phyloP scores from a whole-genome alignment of 2,797 vertebrate species.

The Alauda arvensis region DNA sequence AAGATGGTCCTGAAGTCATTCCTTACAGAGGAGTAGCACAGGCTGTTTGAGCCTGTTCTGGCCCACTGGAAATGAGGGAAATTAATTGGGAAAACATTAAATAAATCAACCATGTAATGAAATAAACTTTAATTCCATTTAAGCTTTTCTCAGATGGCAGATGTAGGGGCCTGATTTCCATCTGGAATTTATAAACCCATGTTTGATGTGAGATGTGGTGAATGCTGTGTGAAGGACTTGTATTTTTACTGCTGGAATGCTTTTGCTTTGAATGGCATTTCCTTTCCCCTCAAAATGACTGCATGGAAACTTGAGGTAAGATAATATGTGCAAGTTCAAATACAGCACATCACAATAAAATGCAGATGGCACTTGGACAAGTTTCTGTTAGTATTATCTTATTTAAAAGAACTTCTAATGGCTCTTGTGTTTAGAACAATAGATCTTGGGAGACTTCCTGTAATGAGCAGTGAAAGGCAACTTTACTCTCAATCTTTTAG shows the following conservation, averaged over 20 bases:
- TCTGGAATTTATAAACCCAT: not conserved
- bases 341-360: not conserved
- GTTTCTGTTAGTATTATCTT: conserved; percentile 17
- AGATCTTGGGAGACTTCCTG: not conserved
- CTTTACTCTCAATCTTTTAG: not conserved
- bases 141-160: conserved; percentile 25
- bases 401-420: not conserved
- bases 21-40: not conserved
- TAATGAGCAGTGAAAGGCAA: not conserved
- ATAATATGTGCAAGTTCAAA: conserved; percentile 10
- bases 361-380: conserved; percentile 11
- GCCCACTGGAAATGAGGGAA: not conserved
- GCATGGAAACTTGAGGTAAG: conserved; percentile 40
- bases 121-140: not conserved
- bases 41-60: not conserved
- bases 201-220: conserved; percentile 16
- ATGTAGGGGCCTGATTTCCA: not conserved
- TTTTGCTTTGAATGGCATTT: conserved; percentile 34
- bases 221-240: not conserved
- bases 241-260: conserved; percentile 33
- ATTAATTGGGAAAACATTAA: conserved; percentile 30
- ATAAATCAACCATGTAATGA: conserved; percentile 15
- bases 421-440: conserved; percentile 22
- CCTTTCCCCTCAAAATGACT: conserved; percentile 29
- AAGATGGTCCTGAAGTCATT: not conserved